Conservation (phyloP, 2,888 invertebrate genomes). For the Harpagoxenus sublaevis region DNA sequence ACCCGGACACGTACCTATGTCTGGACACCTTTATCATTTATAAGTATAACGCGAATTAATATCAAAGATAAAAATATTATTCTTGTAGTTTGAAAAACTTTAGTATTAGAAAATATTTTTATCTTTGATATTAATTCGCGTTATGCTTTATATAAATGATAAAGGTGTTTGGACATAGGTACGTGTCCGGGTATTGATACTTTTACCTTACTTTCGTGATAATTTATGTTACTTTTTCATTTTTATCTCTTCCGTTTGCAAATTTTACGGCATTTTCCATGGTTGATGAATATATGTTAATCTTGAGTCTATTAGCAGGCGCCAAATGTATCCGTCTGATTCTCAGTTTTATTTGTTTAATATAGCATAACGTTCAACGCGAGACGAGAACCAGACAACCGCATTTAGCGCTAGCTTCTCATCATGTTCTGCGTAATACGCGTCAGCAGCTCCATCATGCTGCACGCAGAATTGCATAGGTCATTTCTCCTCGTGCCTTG, state of each 20-base stretch:
- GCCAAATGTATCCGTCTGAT: background rate
- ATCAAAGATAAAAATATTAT: too few species aligned
- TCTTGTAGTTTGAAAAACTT: too few species aligned
- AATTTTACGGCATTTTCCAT: background rate
- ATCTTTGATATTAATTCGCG: too few species aligned
- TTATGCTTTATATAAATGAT: too few species aligned
- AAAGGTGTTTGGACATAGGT: too few species aligned
- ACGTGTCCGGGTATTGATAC: too few species aligned
- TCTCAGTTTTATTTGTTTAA: constrained; percentile 2
- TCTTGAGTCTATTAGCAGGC: background rate
- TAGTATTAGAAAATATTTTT: too few species aligned
- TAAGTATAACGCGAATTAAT: too few species aligned
- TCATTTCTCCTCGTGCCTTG: constrained; percentile 2
- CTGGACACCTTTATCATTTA: too few species aligned
- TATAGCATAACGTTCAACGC: background rate
- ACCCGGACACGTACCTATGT: too few species aligned
- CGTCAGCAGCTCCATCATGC: background rate
- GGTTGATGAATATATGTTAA: background rate
- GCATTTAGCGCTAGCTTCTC: constrained; percentile 14
- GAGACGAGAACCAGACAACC: constrained; percentile 20
- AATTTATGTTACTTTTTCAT: background rate
- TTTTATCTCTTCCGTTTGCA: background rate
- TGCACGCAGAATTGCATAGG: background rate
- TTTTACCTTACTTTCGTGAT: background rate
- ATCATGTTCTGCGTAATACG: constrained; percentile 2